Evolutionary conservation across 1,140 invertebrate species (phyloP).

Genomic region (Bombus huntii): DNA sequence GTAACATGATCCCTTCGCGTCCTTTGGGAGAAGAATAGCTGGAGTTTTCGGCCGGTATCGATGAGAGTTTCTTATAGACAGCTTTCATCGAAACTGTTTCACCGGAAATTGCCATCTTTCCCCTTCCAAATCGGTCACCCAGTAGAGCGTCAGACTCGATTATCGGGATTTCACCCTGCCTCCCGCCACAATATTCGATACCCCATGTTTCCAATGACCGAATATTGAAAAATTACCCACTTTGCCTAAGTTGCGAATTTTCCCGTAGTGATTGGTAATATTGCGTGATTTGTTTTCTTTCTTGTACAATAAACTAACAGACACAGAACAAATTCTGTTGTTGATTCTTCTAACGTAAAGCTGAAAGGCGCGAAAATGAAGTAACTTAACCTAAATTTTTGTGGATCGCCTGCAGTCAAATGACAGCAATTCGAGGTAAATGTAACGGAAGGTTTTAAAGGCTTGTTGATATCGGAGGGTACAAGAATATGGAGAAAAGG

Average conservation of each 20-base stretch:
- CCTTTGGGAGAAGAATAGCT: slow-evolving; percentile 27
- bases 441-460: neutral
- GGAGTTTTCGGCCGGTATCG: neutral
- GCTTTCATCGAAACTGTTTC: neutral
- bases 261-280: neutral
- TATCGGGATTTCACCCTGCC: slow-evolving; percentile 13
- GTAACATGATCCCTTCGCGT: slow-evolving; percentile 16
- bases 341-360: neutral
- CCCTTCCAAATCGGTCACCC: neutral
- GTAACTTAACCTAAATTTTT: neutral
- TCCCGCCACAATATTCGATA: neutral
- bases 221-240: neutral
- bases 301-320: neutral
- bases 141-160: slow-evolving; percentile 6
- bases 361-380: neutral
- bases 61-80: slow-evolving; percentile 1
- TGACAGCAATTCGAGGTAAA: neutral
- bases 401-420: neutral
- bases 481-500: neutral
- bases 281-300: too few relatives aligned
- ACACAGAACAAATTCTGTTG: neutral
- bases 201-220: neutral
- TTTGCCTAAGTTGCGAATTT: neutral
- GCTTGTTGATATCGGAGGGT: neutral
- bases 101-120: slow-evolving; percentile 18